Conservation (phyloP, 2,113 vertebrate genomes). For the Ailuropoda melanoleuca region DNA sequence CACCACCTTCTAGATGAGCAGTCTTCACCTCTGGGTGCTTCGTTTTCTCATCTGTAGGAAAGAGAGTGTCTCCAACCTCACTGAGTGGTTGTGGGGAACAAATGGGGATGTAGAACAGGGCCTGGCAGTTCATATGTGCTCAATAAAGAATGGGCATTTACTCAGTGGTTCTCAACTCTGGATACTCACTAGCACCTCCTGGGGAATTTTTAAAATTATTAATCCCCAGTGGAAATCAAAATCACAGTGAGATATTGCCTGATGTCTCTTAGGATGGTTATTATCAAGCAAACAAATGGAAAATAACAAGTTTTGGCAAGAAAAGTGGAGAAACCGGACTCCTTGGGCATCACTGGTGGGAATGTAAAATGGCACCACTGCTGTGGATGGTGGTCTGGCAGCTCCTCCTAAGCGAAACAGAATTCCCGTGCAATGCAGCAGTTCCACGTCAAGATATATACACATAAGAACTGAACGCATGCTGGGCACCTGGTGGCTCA, state of each 20-base stretch:
- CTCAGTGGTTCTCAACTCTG: not conserved
- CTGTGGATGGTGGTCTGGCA: not conserved
- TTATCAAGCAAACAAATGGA: not conserved
- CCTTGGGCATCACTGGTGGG: not conserved
- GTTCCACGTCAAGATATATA: not conserved
- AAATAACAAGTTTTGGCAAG: not conserved
- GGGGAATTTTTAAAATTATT: not conserved
- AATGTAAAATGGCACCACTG: not conserved
- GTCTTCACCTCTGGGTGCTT: not conserved
- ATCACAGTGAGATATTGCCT: not conserved
- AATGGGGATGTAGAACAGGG: not conserved
- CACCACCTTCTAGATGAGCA: not conserved
- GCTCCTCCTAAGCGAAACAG: not conserved
- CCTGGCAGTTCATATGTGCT: too few relatives aligned
- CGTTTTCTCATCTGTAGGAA: not conserved
- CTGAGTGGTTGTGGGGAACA: too few relatives aligned
- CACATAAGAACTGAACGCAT: not conserved
- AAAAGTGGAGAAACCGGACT: not conserved
- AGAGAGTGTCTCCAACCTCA: too few relatives aligned
- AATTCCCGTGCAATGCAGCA: not conserved
- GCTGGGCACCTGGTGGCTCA: not conserved
- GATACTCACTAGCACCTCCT: not conserved
- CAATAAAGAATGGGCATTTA: not conserved
- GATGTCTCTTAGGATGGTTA: not conserved
- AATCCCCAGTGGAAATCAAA: not conserved